Evolutionary conservation across 2,888 invertebrate genomes (phyloP).

Genomic region (Dichetophora obliterata): DNA sequence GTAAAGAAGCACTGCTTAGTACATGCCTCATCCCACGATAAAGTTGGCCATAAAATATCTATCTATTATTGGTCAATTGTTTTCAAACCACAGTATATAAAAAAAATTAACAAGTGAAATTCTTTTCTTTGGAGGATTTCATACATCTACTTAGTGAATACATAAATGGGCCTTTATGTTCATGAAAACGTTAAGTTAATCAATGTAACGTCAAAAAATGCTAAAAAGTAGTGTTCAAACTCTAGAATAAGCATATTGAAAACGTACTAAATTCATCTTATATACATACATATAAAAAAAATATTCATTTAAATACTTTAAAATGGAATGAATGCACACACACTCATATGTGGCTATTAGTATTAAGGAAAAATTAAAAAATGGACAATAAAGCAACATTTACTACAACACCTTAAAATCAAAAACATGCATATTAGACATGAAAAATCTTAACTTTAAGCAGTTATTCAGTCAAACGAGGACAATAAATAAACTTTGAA

Average conservation of each 20-base stretch:
- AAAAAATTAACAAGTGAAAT: too few species aligned
- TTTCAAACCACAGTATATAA: too few species aligned
- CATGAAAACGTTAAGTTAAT: conserved; percentile 16
- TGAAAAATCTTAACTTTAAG: too few species aligned
- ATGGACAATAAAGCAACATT: conserved; percentile 45
- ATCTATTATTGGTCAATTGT: too few species aligned
- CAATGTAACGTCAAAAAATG: conserved; percentile 42
- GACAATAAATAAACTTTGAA: conserved; percentile 30
- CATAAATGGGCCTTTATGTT: neutral
- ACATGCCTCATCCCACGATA: too few species aligned
- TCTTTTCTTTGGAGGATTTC: neutral
- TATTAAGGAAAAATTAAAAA: conserved; percentile 26
- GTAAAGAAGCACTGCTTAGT: too few species aligned
- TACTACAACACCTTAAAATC: neutral
- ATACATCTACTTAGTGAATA: neutral
- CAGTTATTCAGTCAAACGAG: conserved; percentile 29
- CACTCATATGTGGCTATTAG: conserved; percentile 22
- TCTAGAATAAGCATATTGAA: conserved; percentile 5
- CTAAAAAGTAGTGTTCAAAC: conserved; percentile 38
- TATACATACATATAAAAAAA: conserved; percentile 28
- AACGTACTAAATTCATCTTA: conserved; percentile 11
- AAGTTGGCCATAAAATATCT: too few species aligned
- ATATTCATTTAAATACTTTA: neutral
- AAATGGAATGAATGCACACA: conserved; percentile 13
- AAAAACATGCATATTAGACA: too few species aligned